Evolutionary conservation across 2,888 invertebrate genomes (phyloP), one percentile per base, ranked within the genome.

Genomic region (Diaphora mendica): DNA sequence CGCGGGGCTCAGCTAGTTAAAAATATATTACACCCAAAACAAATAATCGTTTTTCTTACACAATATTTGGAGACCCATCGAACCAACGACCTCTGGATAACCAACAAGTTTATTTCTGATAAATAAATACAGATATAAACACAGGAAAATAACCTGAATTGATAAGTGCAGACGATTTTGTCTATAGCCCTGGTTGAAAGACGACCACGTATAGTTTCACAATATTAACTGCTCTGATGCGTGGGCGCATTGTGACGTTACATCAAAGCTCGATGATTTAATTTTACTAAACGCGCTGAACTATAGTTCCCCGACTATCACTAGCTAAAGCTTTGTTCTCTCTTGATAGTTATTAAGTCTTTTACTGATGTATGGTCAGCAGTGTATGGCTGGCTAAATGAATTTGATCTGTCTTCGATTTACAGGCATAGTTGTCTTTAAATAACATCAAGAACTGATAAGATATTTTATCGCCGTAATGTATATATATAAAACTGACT

Each of bases 191-290:
- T 48, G 9, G 51, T 55, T 55, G 51, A n/a, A 55, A 55, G 51
- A 11, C n/a, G n/a, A 9, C 20, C 3, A 3, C 51, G 51, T n/a
- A 11, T 55, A 48, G 23, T 55, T 82, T 77, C 73, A 77, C 62
- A 81, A 77, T 74, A 75, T 74, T 77, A 75, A 70, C 70, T 70
- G 71, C 68, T 20, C 33, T 64, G 13, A 30, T 78, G 87, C 85
- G 88, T 83, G 81, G 85, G 86, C 79, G 85, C 77, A 77, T 67
- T 26, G 81, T 85, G 86, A 88, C 86, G 88, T 87, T 73, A 86
- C 82, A 86, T 85, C 85, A 87, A 87, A 87, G 86, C 84, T 75
- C 75, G 76, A 84, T 82, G 82, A 83, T 86, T 87, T 82, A 79
- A 86, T 85, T 85, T 82, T 82, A 84, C 81, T 79, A 80, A 78